Evolutionary conservation across 2,113 vertebrate genomes (phyloP).

Genomic region (Stercorarius parasiticus): DNA sequence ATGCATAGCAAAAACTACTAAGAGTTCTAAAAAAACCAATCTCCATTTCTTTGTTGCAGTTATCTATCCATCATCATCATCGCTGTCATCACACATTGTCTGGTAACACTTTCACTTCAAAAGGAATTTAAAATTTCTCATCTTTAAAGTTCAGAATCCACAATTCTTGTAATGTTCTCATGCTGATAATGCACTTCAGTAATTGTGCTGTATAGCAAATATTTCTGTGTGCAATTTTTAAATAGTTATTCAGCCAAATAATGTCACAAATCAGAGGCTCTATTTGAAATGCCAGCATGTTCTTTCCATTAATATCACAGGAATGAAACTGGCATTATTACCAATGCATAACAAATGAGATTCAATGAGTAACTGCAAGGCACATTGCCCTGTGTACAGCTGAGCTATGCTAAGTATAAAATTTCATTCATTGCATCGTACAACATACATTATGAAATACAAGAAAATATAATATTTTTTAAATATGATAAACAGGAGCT

Average conservation of each 20-base stretch:
- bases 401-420: background rate
- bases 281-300: constrained; percentile 60
- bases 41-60: background rate
- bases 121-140: constrained; percentile 42
- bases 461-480: background rate
- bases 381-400: background rate
- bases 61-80: background rate
- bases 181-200: constrained; percentile 43
- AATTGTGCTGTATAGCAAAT: constrained; percentile 33
- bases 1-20: background rate
- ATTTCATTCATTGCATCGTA: background rate
- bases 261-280: constrained; percentile 47
- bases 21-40: background rate
- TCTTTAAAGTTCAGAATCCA: constrained; percentile 57
- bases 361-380: background rate
- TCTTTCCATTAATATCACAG: constrained; percentile 65
- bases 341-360: constrained; percentile 49
- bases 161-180: background rate
- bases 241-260: constrained; percentile 60
- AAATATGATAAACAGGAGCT: constrained; percentile 21
- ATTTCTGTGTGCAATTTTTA: constrained; percentile 54
- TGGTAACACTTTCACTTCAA: background rate
- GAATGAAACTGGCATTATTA: constrained; percentile 65
- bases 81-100: background rate
- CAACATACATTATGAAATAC: background rate